Base-by-base conservation (phyloP, 2,113 vertebrate species). In the Alligator sinensis region DNA sequence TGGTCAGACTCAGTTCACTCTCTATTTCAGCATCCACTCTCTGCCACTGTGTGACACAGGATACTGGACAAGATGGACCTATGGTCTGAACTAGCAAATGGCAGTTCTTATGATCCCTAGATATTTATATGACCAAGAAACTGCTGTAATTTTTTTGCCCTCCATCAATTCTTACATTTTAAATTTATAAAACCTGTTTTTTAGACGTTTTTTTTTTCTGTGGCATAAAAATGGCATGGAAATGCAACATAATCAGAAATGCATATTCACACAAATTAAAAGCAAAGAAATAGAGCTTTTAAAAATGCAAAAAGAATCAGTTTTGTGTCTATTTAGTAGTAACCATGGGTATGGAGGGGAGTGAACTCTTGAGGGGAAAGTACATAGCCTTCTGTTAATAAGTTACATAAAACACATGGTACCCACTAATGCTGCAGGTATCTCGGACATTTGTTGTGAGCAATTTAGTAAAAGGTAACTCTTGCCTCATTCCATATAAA, bases 401-500 rank as follows among this genome's bases (percentile, higher is more conserved):
- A 83, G 30, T 0, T 76, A 9, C 10, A 91, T 84, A 91, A 93
- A 57, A 1, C 27, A 75, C 28, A 80, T 38, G 55, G 89, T 57
- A 76, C 27, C 9, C 72, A 27, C 89, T 86, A 92, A 84, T 77
- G 87, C 89, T 54, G 34, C 47, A 77, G 70, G 21, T 5, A 92
- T 47, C 84, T 84, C 81, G 55, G 58, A 11, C 82, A 84, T 92
- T 88, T 64, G n/a, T 77, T 68, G 58, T 10, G 5, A 60, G 25
- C 61, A 81, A 58, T 90, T 92, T 85, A 68, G 84, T 90, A 74
- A 84, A 47, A 77, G 47, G 77, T 77, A 85, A 94, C 92, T 77
- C 61, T 83, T 90, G 80, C 19, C 11, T 81, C 77, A 90, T 80
- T 34, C 77, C 7, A 47, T 77, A 55, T 6, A 80, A 17, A 17